These are phyloP conservation scores for Jordanella pulchra DNA, from an alignment of 2,797 vertebrate genomes.

Conservation along the genomic window DNA sequence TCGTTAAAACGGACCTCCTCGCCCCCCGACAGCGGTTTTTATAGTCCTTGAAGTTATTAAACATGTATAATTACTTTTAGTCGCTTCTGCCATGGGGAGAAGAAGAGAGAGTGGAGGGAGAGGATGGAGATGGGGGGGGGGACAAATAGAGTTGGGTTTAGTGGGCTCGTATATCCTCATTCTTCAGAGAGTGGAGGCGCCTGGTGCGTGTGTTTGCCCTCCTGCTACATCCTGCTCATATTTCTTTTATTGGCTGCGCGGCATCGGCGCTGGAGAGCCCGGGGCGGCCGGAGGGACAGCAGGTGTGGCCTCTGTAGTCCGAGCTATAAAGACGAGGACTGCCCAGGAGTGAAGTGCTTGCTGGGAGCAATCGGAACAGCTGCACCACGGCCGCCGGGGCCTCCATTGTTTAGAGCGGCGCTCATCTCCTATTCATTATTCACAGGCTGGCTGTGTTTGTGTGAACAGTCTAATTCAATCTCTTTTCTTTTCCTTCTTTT, in stretches of 20 bases:
- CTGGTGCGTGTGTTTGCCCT: constrained; percentile 47
- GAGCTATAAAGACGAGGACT: constrained; percentile 46
- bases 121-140: constrained; percentile 50
- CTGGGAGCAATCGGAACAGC: constrained; percentile 68
- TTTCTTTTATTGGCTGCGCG: constrained; percentile 70
- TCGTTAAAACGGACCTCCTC: constrained; percentile 75
- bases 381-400: constrained; percentile 55
- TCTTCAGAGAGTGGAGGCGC: constrained; percentile 43
- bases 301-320: constrained; percentile 62
- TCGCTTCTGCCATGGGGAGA: constrained; percentile 66
- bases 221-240: constrained; percentile 62
- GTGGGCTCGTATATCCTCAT: constrained; percentile 65
- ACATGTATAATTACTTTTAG: constrained; percentile 80
- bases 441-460: constrained; percentile 47
- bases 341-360: constrained; percentile 63
- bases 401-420: constrained; percentile 51
- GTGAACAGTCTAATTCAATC: constrained; percentile 50
- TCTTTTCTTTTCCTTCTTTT: constrained; percentile 7
- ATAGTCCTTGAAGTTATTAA: constrained; percentile 81
- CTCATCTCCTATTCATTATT: constrained; percentile 68
- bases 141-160: constrained; percentile 71
- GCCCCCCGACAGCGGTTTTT: constrained; percentile 72
- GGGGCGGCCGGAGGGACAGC: constrained; percentile 56
- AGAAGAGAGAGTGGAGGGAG: constrained; percentile 48
- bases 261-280: constrained; percentile 45